These are phyloP conservation scores for Oscheius sp. DNA, from an alignment of 2,888 invertebrate genomes.

Conservation along the genomic window DNA sequence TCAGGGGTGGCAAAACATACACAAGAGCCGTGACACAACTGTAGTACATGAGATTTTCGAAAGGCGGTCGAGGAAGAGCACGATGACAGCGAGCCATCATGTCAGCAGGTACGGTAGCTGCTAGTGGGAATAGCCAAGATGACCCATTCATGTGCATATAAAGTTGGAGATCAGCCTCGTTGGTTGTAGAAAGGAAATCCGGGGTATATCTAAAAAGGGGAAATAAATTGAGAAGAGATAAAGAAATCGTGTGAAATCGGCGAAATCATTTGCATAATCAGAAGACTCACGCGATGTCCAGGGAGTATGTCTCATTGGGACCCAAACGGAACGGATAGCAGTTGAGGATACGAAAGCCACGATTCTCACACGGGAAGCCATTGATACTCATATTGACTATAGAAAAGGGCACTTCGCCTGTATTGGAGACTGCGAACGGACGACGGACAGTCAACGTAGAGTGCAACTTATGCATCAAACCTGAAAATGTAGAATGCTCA, in stretches of 20 bases:
- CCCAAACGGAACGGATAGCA: conserved; percentile 82
- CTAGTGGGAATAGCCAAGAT: conserved; percentile 79
- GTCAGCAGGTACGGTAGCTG: conserved; percentile 79
- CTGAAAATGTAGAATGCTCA: conserved; percentile 34
- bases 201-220: conserved; percentile 80
- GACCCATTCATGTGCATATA: conserved; percentile 73
- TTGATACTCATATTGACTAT: conserved; percentile 76
- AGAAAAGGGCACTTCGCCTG: conserved; percentile 85
- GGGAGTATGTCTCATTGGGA: conserved; percentile 82
- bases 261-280: conserved; percentile 17
- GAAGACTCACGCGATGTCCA: conserved; percentile 82
- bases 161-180: conserved; percentile 77
- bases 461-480: conserved; percentile 74
- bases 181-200: conserved; percentile 85
- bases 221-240: not conserved
- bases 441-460: conserved; percentile 84
- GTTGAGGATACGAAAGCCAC: conserved; percentile 83
- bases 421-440: conserved; percentile 87
- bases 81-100: conserved; percentile 77
- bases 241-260: not conserved
- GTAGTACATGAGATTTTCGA: conserved; percentile 83
- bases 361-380: conserved; percentile 74
- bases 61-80: conserved; percentile 82
- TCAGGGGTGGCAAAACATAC: conserved; percentile 52
- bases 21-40: conserved; percentile 73